These are phyloP conservation scores for Paedocypris micromegethes DNA, from an alignment of 2,797 vertebrate species.

Conservation along the genomic window DNA sequence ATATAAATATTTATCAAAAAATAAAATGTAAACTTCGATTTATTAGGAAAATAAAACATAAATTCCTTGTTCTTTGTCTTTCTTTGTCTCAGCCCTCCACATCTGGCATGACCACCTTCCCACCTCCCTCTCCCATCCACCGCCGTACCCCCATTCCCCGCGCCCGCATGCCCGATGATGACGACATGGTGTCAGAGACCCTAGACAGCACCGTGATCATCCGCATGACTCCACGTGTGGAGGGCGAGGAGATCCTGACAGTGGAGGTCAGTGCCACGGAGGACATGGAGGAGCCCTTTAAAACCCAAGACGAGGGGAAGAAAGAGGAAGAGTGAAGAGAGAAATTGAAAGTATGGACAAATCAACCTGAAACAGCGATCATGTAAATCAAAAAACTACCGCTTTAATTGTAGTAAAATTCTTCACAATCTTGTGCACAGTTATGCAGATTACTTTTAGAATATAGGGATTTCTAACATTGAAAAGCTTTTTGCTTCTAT, in stretches of 20 bases:
- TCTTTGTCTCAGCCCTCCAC: constrained; percentile 18
- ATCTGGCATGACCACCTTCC: constrained; percentile 44
- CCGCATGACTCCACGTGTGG: constrained; percentile 59
- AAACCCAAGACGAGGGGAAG: constrained; percentile 10
- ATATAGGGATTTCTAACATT: too few species aligned
- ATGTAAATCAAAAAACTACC: too few species aligned
- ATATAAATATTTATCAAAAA: too few species aligned
- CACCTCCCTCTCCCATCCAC: constrained; percentile 65
- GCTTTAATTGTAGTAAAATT: too few species aligned
- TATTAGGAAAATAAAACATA: too few species aligned
- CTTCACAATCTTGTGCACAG: too few species aligned
- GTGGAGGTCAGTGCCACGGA: constrained; percentile 61
- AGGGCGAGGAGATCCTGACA: constrained; percentile 71
- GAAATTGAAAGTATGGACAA: neutral
- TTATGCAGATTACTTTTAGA: too few species aligned
- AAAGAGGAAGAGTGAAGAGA: constrained; percentile 10
- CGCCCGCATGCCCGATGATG: neutral
- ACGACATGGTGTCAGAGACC: constrained; percentile 54
- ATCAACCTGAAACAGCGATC: too few species aligned
- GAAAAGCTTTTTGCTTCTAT: too few species aligned
- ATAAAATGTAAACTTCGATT: too few species aligned
- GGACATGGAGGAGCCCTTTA: neutral
- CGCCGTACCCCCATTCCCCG: constrained; percentile 55
- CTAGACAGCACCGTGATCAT: constrained; percentile 67
- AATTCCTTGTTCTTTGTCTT: neutral